phyloP scores from a whole-genome alignment of 2,113 vertebrate genomes.

The Orientallactaga bullata region DNA sequence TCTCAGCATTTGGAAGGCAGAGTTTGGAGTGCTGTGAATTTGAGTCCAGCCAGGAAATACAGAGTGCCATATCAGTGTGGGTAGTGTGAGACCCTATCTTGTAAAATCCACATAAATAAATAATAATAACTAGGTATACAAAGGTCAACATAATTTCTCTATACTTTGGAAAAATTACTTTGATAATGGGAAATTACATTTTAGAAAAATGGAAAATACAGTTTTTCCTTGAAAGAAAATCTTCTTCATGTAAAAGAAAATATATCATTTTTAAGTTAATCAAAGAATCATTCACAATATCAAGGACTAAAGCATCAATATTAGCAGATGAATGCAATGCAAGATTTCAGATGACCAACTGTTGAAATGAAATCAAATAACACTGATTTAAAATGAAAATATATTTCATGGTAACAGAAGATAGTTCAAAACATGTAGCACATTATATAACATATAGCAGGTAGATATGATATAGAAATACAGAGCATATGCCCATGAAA shows the following conservation, averaged over 20 bases:
- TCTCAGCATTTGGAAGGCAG: too few species aligned
- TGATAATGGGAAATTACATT: neutral
- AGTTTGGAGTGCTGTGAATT: too few species aligned
- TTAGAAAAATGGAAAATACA: conserved; percentile 17
- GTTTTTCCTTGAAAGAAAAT: neutral
- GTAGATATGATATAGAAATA: neutral
- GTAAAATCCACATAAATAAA: too few species aligned
- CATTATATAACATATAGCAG: neutral
- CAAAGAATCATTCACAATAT: neutral
- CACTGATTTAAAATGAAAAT: neutral
- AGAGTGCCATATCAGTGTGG: too few species aligned
- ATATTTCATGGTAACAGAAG: neutral
- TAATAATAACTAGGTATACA: neutral
- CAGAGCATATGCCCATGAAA: neutral
- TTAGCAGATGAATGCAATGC: neutral
- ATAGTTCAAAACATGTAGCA: neutral
- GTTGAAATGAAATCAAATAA: conserved; percentile 20
- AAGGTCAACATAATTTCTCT: conserved; percentile 49
- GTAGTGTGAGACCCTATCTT: too few species aligned
- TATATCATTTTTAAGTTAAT: conserved; percentile 10
- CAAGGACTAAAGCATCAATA: neutral
- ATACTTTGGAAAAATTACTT: neutral
- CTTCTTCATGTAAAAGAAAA: neutral
- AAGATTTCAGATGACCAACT: neutral
- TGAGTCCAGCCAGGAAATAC: too few species aligned